Evolutionary conservation across 2,888 invertebrate species (phyloP).

Genomic region (Urechis unicinctus): DNA sequence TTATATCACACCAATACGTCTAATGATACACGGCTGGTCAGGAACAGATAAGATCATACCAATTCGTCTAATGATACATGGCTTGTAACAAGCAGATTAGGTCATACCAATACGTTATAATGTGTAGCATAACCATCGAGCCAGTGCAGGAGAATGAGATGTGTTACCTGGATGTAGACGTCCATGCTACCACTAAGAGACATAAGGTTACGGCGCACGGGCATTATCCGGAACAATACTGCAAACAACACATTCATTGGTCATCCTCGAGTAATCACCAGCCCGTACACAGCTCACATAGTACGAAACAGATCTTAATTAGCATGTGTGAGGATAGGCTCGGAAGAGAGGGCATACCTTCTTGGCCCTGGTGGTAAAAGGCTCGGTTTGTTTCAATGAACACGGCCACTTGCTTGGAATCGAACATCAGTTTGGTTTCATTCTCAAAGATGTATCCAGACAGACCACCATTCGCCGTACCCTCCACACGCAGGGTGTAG

Average conservation of each 20-base stretch:
- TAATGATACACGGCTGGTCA: too few relatives aligned
- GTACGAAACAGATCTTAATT: too few relatives aligned
- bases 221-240: constrained; percentile 83
- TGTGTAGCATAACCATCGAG: too few relatives aligned
- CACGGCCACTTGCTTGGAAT: constrained; percentile 85
- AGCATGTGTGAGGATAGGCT: constrained; percentile 86
- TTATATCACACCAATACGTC: too few relatives aligned
- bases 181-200: constrained; percentile 87
- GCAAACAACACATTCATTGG: constrained; percentile 70
- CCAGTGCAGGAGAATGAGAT: background rate
- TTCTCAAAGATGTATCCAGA: constrained; percentile 53
- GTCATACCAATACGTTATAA: too few relatives aligned
- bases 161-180: constrained; percentile 68
- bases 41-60: too few relatives aligned
- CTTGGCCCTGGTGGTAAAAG: constrained; percentile 16
- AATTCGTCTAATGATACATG: too few relatives aligned
- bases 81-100: too few relatives aligned
- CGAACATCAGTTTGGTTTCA: constrained; percentile 77
- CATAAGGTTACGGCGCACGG: constrained; percentile 84
- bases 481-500: constrained; percentile 79
- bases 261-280: too few relatives aligned
- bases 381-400: constrained; percentile 59
- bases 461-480: constrained; percentile 53
- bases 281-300: too few relatives aligned
- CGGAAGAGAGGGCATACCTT: constrained; percentile 58